Percentiles rank a stretch among this genome's conserved stretches.
Conservation (phyloP, 2,888 invertebrate genomes). For the Ennomos fuscantarius region DNA sequence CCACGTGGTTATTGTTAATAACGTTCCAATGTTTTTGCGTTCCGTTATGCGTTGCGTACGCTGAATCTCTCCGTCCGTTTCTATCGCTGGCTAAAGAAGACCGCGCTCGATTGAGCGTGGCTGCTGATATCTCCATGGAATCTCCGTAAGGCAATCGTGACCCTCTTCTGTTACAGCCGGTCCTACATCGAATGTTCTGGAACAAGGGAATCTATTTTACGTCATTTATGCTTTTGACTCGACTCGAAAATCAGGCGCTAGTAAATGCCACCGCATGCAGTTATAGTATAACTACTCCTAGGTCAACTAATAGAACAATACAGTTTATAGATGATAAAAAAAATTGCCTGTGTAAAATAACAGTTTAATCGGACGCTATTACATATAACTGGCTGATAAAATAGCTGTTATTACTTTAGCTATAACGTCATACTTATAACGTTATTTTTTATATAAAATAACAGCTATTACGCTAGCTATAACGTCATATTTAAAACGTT, state of each 20-base stretch:
- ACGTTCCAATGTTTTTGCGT: slow-evolving; percentile 70
- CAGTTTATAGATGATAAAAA: no score
- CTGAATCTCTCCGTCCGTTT: slow-evolving; percentile 61
- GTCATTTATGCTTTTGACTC: slow-evolving; percentile 8
- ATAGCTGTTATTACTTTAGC: no score
- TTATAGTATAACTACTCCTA: not conserved
- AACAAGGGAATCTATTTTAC: slow-evolving; percentile 35
- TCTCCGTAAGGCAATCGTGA: slow-evolving; percentile 77
- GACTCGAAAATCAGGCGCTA: not conserved
- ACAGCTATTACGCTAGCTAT: no score
- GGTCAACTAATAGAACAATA: no score
- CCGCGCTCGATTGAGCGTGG: slow-evolving; percentile 71
- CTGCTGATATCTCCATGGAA: slow-evolving; percentile 80
- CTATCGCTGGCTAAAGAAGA: slow-evolving; percentile 64
- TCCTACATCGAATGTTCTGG: slow-evolving; percentile 67
- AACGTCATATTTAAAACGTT: no score
- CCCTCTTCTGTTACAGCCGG: slow-evolving; percentile 65
- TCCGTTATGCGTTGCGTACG: slow-evolving; percentile 60
- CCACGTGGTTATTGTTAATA: slow-evolving; percentile 70
- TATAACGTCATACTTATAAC: no score
- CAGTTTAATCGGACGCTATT: no score
- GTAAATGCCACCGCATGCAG: not conserved
- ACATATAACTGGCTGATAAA: no score
- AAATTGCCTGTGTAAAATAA: no score
- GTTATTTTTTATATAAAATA: no score